Conservation (phyloP, 2,113 vertebrate genomes). For the Irena cyanogastra region DNA sequence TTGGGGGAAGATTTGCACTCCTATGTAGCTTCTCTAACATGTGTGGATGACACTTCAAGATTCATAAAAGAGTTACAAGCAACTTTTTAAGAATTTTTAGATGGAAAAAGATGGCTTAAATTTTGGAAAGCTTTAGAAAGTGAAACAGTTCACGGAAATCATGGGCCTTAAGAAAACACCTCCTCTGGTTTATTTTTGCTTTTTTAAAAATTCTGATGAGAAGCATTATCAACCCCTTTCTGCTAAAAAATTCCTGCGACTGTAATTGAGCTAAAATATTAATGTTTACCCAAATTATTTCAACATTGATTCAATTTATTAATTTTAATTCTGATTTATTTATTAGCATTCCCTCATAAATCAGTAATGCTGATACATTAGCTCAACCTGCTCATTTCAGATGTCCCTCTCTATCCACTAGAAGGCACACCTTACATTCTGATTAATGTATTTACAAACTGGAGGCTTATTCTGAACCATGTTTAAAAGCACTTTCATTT, state of each 20-base stretch:
- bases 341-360: background rate
- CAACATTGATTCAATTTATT: background rate
- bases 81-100: background rate
- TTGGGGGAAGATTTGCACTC: background rate
- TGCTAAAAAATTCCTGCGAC: background rate
- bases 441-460: background rate
- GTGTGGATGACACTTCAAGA: background rate
- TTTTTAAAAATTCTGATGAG: background rate
- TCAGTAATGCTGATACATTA: background rate
- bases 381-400: background rate
- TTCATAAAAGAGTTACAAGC: background rate
- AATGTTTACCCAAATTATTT: background rate
- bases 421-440: conserved; percentile 52
- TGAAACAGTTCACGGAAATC: background rate
- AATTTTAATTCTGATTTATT: background rate
- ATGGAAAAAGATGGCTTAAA: background rate
- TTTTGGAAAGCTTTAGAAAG: background rate
- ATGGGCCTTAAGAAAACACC: background rate
- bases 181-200: background rate
- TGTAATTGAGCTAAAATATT: background rate
- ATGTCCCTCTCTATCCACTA: conserved; percentile 27
- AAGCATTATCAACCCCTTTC: background rate
- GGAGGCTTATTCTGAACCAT: background rate
- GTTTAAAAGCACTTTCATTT: background rate
- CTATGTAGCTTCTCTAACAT: rapidly evolving